Evolutionary conservation across 2,888 invertebrate genomes (phyloP), one percentile per base, ranked within the genome.

Genomic region (Aleiodes leptofemur): DNA sequence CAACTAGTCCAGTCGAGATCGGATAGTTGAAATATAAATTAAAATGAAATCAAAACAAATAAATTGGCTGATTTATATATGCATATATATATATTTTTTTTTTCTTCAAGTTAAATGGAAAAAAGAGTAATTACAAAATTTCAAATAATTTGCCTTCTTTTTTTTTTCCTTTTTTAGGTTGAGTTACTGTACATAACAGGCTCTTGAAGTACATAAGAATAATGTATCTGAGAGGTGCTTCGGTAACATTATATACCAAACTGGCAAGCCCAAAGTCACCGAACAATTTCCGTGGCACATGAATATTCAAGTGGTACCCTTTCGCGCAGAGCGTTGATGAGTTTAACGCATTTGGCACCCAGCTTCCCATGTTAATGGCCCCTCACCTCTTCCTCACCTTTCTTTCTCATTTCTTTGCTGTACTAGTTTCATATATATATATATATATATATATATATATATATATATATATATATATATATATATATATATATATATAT

Each of bases 271-370:
- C 76, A 73, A 78, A 78, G 78, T 79, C 76, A 77, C 79, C 74
- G 80, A 78, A 64, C 76, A 77, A 77, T 80, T 79, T 77, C 73
- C 71, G 73, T 64, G 61, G 48, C 34, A 31, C 77, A 82, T 82
- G 82, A 81, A 82, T 82, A 82, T 82, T 82, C 81, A 82, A 75
- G 68, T 23, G 56, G 64, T 75, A 56, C 55, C 31, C 13, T 59
- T 59, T 56, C 59, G 16, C 61, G 57, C 51, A 56, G 16, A 69
- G 64, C 70, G 73, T 66, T 76, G 80, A 78, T 78, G 78, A 80
- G 80, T 76, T 80, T 78, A 79, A 80, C 79, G 76, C 78, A 80
- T 79, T 79, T 80, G 77, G 79, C 80, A 81, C 79, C 79, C 78
- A 80, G 74, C 74, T 80, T 77, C 76, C 74, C 73, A 79, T 74